phyloP scores from a whole-genome alignment of 2,113 vertebrate genomes.

The Mustelus asterias region DNA sequence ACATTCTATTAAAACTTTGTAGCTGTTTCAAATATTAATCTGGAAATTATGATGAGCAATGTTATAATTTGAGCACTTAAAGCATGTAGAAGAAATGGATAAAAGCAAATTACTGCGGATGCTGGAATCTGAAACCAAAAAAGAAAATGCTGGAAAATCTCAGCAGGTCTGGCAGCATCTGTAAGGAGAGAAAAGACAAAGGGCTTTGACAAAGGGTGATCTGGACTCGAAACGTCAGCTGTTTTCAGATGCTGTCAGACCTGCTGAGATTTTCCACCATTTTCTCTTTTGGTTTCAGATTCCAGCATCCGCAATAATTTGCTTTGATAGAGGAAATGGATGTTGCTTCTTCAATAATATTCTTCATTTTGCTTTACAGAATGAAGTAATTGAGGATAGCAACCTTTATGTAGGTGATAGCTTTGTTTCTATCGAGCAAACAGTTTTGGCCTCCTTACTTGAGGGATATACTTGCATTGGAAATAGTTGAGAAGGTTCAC shows the following conservation, averaged over 20 bases:
- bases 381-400: background rate
- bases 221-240: no score
- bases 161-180: no score
- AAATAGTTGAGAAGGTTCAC: background rate
- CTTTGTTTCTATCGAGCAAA: background rate
- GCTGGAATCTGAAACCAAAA: no score
- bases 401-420: background rate
- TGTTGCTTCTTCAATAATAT: background rate
- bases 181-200: no score
- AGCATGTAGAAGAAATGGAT: background rate
- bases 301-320: no score
- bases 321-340: background rate
- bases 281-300: no score
- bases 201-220: no score
- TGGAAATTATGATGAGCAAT: background rate
- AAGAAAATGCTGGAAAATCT: no score
- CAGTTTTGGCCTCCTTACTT: background rate
- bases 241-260: no score
- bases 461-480: background rate
- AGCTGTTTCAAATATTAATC: background rate
- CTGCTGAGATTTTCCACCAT: no score
- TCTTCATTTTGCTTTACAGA: background rate
- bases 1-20: background rate
- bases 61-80: background rate
- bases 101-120: no score